Evolutionary conservation across 1,140 invertebrate genomes (phyloP), one percentile per base, ranked within the genome.

Genomic region (Diuraphis noxia): DNA sequence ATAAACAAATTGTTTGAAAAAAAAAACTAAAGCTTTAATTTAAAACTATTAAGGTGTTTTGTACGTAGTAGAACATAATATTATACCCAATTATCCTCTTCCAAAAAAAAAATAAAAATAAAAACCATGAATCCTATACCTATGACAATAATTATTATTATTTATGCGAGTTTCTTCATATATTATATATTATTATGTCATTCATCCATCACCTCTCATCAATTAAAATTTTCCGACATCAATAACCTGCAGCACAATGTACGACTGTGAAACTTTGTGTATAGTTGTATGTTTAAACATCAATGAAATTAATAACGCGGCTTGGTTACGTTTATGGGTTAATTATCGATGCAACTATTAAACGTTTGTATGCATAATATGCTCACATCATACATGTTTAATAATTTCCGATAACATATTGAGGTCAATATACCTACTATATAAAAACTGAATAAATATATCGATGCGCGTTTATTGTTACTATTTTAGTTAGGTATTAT

Each of bases 251-350:
- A 72, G 13, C 13, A n/a, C 5, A 30, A 72, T 34, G n/a, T 13
- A 72, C 13, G 13, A 72, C 4, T n/a, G 2, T 10, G n/a, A 63
- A 10, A 63, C 56, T 63, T 63, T 17, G n/a, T 72, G 56, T 72
- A n/a, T n/a, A 72, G 56, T 72, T 72, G n/a, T 5, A 72, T n/a
- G 56, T 72, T n/a, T 34, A 34, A 72, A 72, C 56, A 72, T 72
- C 56, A 72, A 72, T 72, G 56, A 72, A 72, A 72, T 72, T n/a
- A 72, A 72, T 72, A 72, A n/a, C 56, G 56, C 56, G n/a, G 56
- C 17, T 72, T n/a, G 13, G n/a, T n/a, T 72, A n/a, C 13, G 56
- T 72, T 17, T 72, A 72, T 34, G 34, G 56, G 13, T 63, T 72
- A 72, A 72, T 72, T 72, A 72, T 72, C n/a, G 13, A 72, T 72